These are phyloP conservation scores for Drosophila pseudotalamancana DNA, from an alignment of 2,888 invertebrate species.

Conservation along the genomic window DNA sequence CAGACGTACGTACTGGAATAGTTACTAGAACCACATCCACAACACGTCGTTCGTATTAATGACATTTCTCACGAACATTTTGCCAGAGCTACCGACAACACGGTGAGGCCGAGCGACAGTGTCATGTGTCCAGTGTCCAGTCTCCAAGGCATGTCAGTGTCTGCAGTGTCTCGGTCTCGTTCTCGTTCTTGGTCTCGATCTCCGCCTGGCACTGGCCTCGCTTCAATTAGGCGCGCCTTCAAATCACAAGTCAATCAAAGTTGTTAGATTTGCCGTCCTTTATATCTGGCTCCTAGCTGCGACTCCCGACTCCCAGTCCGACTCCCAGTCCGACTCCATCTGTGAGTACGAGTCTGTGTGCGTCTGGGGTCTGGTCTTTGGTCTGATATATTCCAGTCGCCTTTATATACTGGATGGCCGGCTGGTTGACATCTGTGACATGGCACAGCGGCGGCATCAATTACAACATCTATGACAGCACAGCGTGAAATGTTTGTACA, in stretches of 20 bases:
- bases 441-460: constrained; percentile 81
- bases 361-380: constrained; percentile 13
- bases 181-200: background rate
- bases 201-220: constrained; percentile 52
- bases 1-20: constrained; percentile 33
- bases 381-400: constrained; percentile 25
- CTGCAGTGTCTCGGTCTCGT: constrained; percentile 24
- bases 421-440: constrained; percentile 75
- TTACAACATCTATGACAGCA: constrained; percentile 83
- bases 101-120: constrained; percentile 30
- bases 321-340: constrained; percentile 9
- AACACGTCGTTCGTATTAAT: constrained; percentile 78
- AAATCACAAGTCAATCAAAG: constrained; percentile 83
- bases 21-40: constrained; percentile 50
- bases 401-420: constrained; percentile 33
- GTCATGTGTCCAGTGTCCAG: constrained; percentile 47
- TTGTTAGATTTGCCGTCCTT: constrained; percentile 80
- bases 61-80: constrained; percentile 79
- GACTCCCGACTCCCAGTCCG: constrained; percentile 2
- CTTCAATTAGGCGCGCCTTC: constrained; percentile 83
- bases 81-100: constrained; percentile 63
- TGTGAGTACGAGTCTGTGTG: constrained; percentile 13
- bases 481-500: constrained; percentile 83
- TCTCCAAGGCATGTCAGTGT: constrained; percentile 61
- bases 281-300: constrained; percentile 8